phyloP scores from a whole-genome alignment of 35 echinoderm and acorn worm species.

The Ptychodera flava region DNA sequence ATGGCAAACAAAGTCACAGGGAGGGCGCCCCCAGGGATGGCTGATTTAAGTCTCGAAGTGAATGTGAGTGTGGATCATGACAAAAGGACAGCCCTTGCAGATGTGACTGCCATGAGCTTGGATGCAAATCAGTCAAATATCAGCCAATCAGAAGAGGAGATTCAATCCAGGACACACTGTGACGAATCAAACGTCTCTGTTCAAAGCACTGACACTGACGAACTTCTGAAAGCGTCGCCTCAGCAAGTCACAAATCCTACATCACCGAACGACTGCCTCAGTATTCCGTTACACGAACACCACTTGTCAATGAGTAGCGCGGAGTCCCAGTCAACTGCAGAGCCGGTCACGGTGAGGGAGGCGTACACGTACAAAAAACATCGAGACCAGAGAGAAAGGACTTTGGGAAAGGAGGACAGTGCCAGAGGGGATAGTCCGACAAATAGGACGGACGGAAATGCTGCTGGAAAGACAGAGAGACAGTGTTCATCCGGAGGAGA shows the following conservation, averaged over 20 bases:
- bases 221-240: not conserved
- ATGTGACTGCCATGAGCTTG: not conserved
- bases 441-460: slow-evolving; percentile 4
- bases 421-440: not conserved
- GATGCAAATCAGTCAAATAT: not conserved
- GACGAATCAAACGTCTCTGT: not conserved
- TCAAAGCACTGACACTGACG: not conserved
- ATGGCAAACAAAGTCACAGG: not conserved
- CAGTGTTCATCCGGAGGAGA: not conserved
- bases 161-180: not conserved
- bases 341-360: slow-evolving; percentile 5
- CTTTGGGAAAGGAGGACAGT: not conserved
- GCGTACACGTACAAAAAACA: not conserved
- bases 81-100: not conserved
- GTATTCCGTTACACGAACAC: not conserved
- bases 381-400: not conserved
- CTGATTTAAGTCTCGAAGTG: not conserved
- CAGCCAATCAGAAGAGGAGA: not conserved
- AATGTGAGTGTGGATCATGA: not conserved
- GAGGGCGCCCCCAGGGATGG: too few species aligned
- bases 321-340: not conserved
- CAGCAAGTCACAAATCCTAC: not conserved
- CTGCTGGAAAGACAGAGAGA: slow-evolving; percentile 7
- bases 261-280: not conserved
- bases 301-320: not conserved